Evolutionary conservation across 2,888 invertebrate species (phyloP).

Genomic region (Eurytoma adleriae): DNA sequence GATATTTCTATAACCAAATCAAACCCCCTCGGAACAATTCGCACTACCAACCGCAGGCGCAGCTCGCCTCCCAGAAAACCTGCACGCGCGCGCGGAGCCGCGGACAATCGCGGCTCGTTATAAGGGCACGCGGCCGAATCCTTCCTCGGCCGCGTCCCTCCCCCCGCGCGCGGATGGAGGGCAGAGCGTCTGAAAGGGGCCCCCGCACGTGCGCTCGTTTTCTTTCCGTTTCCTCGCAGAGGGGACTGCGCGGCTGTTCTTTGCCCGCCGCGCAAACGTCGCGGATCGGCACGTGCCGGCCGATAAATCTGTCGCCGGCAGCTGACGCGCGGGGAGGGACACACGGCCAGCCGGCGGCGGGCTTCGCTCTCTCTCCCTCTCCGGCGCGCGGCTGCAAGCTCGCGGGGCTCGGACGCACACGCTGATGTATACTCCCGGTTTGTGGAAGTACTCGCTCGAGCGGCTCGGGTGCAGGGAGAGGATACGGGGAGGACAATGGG

Average conservation of each 20-base stretch:
- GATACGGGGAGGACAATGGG: neutral
- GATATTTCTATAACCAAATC: too few species aligned
- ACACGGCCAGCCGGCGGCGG: neutral
- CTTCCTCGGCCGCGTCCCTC: neutral
- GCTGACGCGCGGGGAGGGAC: constrained; percentile 65
- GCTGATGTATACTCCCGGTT: constrained; percentile 8
- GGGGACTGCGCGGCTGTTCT: neutral
- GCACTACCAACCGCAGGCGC: too few species aligned
- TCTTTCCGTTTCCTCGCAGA: constrained; percentile 36
- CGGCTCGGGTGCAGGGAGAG: too few species aligned
- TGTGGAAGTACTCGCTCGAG: too few species aligned
- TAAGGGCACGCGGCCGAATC: too few species aligned
- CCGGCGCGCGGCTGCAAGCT: neutral
- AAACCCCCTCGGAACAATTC: too few species aligned
- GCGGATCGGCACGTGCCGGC: constrained; percentile 75
- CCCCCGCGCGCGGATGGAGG: too few species aligned
- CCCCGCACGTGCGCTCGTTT: constrained; percentile 31
- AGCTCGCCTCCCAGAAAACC: too few species aligned
- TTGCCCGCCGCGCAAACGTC: constrained; percentile 56
- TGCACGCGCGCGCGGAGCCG: too few species aligned
- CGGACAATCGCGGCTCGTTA: too few species aligned
- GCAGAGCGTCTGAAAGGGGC: too few species aligned
- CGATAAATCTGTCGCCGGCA: constrained; percentile 76
- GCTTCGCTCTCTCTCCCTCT: constrained; percentile 26
- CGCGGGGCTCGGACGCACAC: neutral